These are phyloP conservation scores for Magallana ariakensis DNA, from an alignment of 1,140 invertebrate species.

Conservation along the genomic window DNA sequence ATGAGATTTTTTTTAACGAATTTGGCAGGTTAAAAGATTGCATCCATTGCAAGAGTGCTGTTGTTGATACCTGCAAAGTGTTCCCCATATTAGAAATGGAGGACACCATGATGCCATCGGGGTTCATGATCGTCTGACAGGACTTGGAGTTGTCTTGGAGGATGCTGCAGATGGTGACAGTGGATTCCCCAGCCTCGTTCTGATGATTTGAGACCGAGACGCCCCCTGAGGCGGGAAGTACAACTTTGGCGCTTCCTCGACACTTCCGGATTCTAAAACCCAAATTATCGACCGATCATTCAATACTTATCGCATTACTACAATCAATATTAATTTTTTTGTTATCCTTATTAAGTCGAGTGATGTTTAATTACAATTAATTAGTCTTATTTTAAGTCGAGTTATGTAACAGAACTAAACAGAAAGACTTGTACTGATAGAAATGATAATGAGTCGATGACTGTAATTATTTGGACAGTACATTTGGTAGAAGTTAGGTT, in stretches of 20 bases:
- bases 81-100: constrained; percentile 38
- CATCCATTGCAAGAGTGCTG: no score
- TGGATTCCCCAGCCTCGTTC: background rate
- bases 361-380: no score
- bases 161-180: constrained; percentile 24
- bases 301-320: background rate
- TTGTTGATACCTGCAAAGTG: background rate
- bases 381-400: no score
- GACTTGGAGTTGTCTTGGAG: constrained; percentile 11
- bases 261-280: constrained; percentile 32
- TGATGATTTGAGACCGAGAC: constrained; percentile 20
- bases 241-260: background rate
- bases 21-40: no score
- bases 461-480: background rate
- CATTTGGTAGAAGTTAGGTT: background rate
- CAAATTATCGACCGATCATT: background rate
- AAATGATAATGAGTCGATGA: background rate
- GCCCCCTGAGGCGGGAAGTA: constrained; percentile 16
- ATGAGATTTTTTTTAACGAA: no score
- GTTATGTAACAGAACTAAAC: no score
- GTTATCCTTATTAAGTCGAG: no score
- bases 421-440: background rate
- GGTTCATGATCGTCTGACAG: constrained; percentile 43
- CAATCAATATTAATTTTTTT: background rate
- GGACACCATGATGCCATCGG: constrained; percentile 35